Evolutionary conservation across 2,797 vertebrate species (phyloP), one percentile per base, ranked within the genome.

Genomic region (Parauchenoglanis ngamensis): DNA sequence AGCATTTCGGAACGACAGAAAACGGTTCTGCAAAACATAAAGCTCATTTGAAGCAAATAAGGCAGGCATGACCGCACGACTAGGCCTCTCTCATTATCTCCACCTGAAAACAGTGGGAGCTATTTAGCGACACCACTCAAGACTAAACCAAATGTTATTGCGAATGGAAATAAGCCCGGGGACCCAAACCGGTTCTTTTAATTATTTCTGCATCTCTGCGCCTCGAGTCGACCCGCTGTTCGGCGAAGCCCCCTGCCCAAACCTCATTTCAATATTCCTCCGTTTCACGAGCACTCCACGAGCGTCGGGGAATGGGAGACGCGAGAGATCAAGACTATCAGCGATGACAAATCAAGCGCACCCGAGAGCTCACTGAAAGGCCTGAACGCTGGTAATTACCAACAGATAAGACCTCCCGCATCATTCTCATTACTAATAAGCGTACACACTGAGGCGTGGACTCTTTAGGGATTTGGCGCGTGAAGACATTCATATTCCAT

Each of bases 231-330:
- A 67, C 87, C 68, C 73, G 84, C 90, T 86, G 89, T 72, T 86
- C 80, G 81, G n/a, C 76, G 6, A 78, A 88, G 68, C 76, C 90
- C 90, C 85, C 88, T 86, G 90, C 86, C 88, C 87, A 87, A 89
- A 94, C 92, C 93, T 95, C 93, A 95, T 95, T 95, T 95, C 92
- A 94, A 94, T 94, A 94, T 94, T 92, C 77, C 85, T 81, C 76
- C 87, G 89, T 89, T 90, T 90, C 86, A 65, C 88, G 88, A 92
- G 90, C 81, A 85, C 93, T 92, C 94, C 90, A 93, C 93, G 92
- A 93, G 86, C 89, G 31, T 3, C 75, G 68, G 78, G 61, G 81
- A 81, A 85, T 81, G 80, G 83, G 72, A 63, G 61, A 73, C 63
- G 77, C 80, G 75, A 79, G 83, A 82, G 85, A 68, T 70, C 84